Base-by-base conservation (phyloP, 2,888 invertebrate species). In the Cosmia pyralina region DNA sequence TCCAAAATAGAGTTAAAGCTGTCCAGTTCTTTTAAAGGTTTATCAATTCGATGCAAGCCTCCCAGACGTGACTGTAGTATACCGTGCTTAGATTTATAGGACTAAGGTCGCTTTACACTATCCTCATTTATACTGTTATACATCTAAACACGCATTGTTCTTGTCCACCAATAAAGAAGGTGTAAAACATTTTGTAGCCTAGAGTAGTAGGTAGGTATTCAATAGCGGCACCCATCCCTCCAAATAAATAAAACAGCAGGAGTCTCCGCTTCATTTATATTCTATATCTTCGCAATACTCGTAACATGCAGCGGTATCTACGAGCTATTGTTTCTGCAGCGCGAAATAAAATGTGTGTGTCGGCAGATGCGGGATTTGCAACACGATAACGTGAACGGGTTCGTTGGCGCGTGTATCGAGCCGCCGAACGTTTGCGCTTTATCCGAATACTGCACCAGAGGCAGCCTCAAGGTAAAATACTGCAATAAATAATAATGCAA, bases 331-430 rank as follows among this genome's bases (percentile, higher is more conserved):
- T 69, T 71, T 62, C 69, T 75, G 67, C 74, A 80, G 44, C 66
- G 67, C 69, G 69, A 65, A 79, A 87, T 87, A 87, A 75, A 83
- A 55, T 76, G 65, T 82, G 62, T 85, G 38, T 83, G 57, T 86
- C 70, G 74, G 70, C 91, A 99, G 99, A 98, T 99, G 97, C 97
- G 98, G 78, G 99, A 99, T 93, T 96, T 99, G 81, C 97, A 98
- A 28, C 99, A 99, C 90, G 98, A 99, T 93, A 99, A 99, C 92
- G 96, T 99, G 76, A 98, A 98, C 90, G 98, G 98, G 19, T 99
- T 99, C 90, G 98, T 99, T 79, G 99, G 99, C 64, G 99, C 99
- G 19, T 98, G 98, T 90, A 98, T 98, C 19, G 99, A 99, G 89
- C 98, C 98, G 3, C 98, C 98, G 0, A 98, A 98, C 90, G 98